phyloP scores from a whole-genome alignment of 2,888 invertebrate genomes.

The Pheosia tremula region DNA sequence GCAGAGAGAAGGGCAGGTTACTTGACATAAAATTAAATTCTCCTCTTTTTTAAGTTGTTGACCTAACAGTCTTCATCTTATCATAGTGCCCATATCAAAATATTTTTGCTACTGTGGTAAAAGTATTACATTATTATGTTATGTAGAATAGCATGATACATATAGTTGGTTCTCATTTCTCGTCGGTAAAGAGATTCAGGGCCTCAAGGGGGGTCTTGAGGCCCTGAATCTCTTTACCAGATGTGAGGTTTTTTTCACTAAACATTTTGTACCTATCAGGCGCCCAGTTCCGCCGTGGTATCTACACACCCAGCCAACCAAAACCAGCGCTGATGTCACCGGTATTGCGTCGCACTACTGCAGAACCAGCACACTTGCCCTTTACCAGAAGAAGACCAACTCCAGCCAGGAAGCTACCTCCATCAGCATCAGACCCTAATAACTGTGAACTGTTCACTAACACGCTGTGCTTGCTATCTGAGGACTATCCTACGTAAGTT shows the following conservation, averaged over 20 bases:
- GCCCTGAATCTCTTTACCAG: too few species aligned
- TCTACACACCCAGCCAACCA: slow-evolving; percentile 60
- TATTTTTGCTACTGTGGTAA: too few species aligned
- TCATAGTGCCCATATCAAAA: too few species aligned
- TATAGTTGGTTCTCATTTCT: too few species aligned
- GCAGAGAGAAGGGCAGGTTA: too few species aligned
- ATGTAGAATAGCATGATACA: too few species aligned
- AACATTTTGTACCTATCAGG: slow-evolving; percentile 41
- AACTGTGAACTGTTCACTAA: slow-evolving; percentile 89
- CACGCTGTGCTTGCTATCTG: slow-evolving; percentile 88
- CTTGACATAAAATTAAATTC: too few species aligned
- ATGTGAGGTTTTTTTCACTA: neutral
- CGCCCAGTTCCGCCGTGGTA: slow-evolving; percentile 65
- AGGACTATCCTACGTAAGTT: slow-evolving; percentile 92
- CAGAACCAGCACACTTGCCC: slow-evolving; percentile 52
- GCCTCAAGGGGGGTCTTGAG: too few species aligned
- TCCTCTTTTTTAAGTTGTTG: too few species aligned
- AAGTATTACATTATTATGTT: too few species aligned
- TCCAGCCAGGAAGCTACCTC: slow-evolving; percentile 61
- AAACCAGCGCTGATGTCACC: slow-evolving; percentile 46
- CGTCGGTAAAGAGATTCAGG: too few species aligned
- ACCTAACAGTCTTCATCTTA: too few species aligned
- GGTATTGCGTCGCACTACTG: slow-evolving; percentile 57
- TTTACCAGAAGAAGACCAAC: slow-evolving; percentile 53
- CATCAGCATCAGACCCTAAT: slow-evolving; percentile 49